A percentile compares a stretch with the other conserved stretches of the same genome.
Evolutionary conservation across 2,113 vertebrate species (phyloP).

Genomic region (Caretta caretta): DNA sequence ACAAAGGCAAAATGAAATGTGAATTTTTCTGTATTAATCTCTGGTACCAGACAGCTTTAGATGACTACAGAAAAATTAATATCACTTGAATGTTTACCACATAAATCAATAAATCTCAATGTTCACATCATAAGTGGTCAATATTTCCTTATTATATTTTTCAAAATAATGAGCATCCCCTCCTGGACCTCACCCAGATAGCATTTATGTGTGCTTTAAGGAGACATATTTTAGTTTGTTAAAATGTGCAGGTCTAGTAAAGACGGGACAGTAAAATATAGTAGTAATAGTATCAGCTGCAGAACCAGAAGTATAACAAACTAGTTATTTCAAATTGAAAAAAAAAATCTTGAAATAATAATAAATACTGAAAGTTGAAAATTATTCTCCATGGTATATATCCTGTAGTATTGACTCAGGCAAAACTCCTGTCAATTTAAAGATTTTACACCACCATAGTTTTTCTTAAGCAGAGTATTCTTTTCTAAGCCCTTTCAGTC

Average conservation of each 20-base stretch:
- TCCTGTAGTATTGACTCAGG: background rate
- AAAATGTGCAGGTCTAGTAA: background rate
- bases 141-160: no score
- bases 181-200: no score
- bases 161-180: no score
- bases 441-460: background rate
- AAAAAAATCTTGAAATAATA: background rate
- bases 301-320: background rate
- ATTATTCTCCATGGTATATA: background rate
- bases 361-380: background rate
- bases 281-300: background rate
- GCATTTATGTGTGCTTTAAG: no score
- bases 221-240: background rate
- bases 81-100: no score
- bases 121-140: no score
- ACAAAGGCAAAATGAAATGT: no score
- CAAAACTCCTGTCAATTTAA: background rate
- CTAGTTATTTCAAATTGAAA: background rate
- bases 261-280: background rate
- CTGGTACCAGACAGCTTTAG: no score
- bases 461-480: background rate
- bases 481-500: background rate
- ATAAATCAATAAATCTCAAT: no score
- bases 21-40: no score
- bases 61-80: no score